phyloP scores from a whole-genome alignment of 2,888 invertebrate genomes.

The Pheosia tremula region DNA sequence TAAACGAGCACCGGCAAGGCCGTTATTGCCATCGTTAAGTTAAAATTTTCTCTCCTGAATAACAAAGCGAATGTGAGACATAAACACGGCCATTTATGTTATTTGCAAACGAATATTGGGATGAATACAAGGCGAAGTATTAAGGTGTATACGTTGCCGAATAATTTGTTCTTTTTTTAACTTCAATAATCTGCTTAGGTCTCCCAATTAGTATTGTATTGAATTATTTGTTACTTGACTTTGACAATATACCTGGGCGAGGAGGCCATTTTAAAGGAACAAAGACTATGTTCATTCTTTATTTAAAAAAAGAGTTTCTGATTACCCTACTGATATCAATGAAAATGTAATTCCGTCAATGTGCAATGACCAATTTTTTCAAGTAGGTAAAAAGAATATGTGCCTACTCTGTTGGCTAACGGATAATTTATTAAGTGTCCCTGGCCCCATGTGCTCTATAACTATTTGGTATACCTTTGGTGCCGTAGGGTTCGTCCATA shows the following conservation, averaged over 20 bases:
- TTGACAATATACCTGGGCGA: no score
- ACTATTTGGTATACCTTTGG: background rate
- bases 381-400: background rate
- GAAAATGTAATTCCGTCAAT: no score
- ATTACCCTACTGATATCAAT: no score
- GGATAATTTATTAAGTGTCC: background rate
- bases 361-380: background rate
- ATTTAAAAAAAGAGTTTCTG: no score
- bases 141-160: conserved; percentile 20
- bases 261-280: no score
- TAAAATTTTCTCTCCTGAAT: conserved; percentile 73
- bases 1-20: conserved; percentile 66
- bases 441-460: background rate
- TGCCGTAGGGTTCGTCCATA: background rate
- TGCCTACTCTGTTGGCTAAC: background rate
- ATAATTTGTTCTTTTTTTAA: conserved; percentile 14
- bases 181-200: no score
- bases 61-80: conserved; percentile 62
- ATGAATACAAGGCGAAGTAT: conserved; percentile 44
- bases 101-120: conserved; percentile 63
- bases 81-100: conserved; percentile 69
- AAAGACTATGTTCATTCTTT: no score
- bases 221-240: no score
- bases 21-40: conserved; percentile 74
- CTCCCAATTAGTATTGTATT: no score